Percentiles rank a stretch among this genome's conserved stretches.
phyloP scores from a whole-genome alignment of 2,888 invertebrate species.

The Lithodes maja region DNA sequence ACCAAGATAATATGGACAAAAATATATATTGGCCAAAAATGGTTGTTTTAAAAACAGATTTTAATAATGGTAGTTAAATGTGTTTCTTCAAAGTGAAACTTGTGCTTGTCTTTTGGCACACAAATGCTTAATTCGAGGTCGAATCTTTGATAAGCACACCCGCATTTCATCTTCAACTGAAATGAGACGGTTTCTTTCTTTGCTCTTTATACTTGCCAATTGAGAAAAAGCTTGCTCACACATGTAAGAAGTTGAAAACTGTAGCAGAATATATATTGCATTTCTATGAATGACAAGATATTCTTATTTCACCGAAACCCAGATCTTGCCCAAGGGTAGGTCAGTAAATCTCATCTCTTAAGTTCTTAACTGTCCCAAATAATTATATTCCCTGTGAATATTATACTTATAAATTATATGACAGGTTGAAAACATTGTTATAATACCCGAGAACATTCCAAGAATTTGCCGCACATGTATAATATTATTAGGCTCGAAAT shows the following conservation, averaged over 20 bases:
- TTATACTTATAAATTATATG: no score
- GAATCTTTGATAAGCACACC: conserved; percentile 7
- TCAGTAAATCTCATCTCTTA: background rate
- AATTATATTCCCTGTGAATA: no score
- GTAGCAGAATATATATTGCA: background rate
- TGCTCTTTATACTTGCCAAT: conserved; percentile 11
- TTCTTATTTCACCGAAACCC: background rate
- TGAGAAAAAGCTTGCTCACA: conserved; percentile 5
- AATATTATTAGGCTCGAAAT: no score
- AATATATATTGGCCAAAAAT: background rate
- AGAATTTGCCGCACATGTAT: no score
- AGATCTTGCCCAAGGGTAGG: background rate
- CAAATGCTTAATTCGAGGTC: background rate
- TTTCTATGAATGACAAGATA: conserved; percentile 3
- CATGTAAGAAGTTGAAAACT: conserved; percentile 4
- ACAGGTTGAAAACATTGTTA: no score
- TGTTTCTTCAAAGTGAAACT: background rate
- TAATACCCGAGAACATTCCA: no score
- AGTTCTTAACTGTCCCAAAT: background rate
- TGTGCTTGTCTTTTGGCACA: background rate
- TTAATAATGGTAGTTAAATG: background rate
- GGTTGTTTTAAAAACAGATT: background rate
- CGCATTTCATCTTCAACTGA: conserved; percentile 19
- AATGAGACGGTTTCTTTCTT: background rate
- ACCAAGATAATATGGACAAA: background rate